Conservation (phyloP, 2,113 vertebrate genomes). For the Psittacula cyanocephala region DNA sequence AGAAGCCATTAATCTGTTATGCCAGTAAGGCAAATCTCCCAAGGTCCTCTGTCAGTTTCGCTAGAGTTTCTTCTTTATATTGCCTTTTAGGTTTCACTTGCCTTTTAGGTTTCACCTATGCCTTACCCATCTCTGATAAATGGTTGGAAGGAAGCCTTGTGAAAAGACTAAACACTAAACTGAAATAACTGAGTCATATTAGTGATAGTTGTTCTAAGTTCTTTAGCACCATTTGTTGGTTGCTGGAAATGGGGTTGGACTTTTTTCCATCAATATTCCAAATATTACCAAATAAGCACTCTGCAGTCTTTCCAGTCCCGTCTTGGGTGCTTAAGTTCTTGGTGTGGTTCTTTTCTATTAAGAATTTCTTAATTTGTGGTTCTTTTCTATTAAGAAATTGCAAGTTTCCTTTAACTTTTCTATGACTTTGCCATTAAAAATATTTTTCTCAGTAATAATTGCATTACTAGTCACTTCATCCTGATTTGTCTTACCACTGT, state of each 20-base stretch:
- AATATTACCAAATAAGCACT: neutral
- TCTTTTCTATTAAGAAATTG: neutral
- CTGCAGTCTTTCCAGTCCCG: neutral
- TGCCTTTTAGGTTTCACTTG: neutral
- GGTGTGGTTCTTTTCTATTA: neutral
- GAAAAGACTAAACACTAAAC: neutral
- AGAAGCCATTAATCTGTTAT: neutral
- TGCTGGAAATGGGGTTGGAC: neutral
- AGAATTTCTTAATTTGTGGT: neutral
- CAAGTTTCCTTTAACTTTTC: neutral
- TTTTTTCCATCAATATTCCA: neutral
- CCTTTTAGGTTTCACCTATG: neutral
- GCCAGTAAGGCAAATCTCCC: neutral
- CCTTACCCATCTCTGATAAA: neutral
- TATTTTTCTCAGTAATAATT: slow-evolving; percentile 50
- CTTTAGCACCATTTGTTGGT: neutral
- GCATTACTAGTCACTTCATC: slow-evolving; percentile 21
- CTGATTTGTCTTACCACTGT: neutral
- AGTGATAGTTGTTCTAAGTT: neutral
- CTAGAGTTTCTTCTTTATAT: neutral
- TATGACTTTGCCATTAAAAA: slow-evolving; percentile 1
- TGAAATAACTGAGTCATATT: neutral
- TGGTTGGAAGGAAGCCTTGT: neutral
- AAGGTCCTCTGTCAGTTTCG: neutral
- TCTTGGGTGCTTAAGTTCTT: neutral